Percentiles rank a stretch among this genome's conserved stretches.
Conservation (phyloP, 2,888 invertebrate genomes). For the Globia sparganii region DNA sequence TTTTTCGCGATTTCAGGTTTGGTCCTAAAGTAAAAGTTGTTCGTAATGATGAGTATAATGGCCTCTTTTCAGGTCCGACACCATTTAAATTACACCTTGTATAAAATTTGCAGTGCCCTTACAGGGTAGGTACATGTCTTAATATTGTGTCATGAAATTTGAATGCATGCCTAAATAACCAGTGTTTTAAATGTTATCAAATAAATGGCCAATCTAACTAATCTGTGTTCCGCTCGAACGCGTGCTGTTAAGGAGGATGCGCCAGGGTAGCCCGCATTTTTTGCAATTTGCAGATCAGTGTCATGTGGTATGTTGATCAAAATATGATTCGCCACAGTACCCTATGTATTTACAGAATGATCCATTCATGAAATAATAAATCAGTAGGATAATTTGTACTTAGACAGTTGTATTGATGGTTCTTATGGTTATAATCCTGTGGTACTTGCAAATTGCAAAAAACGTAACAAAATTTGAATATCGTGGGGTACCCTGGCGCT, state of each 20-base stretch:
- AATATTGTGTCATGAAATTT: too few species aligned
- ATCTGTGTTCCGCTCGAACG: background rate
- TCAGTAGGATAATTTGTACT: background rate
- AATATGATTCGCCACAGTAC: background rate
- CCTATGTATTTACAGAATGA: background rate
- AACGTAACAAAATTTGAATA: background rate
- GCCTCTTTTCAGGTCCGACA: too few species aligned
- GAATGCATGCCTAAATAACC: too few species aligned
- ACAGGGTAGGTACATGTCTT: too few species aligned
- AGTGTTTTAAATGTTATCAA: too few species aligned
- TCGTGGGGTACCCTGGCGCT: background rate
- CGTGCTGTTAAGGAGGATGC: background rate
- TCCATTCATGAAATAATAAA: background rate
- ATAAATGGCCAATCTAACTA: background rate
- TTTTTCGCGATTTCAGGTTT: too few species aligned
- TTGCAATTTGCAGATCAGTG: background rate
- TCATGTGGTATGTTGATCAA: background rate
- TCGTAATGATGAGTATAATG: too few species aligned
- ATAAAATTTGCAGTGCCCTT: too few species aligned
- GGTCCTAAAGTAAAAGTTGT: too few species aligned
- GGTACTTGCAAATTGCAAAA: background rate
- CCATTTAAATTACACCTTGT: too few species aligned
- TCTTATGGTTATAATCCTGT: background rate
- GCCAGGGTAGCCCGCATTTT: background rate
- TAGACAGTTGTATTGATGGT: too few species aligned